Base-by-base conservation (phyloP, 1,140 invertebrate genomes). In the Metopolophium dirhodum region DNA sequence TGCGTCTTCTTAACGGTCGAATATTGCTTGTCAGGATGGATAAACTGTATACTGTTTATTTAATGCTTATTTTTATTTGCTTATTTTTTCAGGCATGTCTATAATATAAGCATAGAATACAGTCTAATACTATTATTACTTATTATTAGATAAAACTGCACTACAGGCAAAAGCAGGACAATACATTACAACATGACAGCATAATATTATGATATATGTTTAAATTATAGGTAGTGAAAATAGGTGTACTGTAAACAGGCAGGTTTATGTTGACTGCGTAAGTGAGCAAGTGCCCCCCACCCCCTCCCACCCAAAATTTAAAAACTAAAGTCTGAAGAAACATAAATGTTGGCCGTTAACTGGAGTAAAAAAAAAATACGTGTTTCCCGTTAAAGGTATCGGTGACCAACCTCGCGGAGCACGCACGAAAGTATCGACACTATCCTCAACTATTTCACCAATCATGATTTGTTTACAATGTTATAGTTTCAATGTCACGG, bases 121-220 rank as follows among this genome's bases (percentile, higher is more conserved):
- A 89, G 49, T n/a, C 35, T 89, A 77, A 77, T 18, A 89, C n/a
- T 54, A 22, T 37, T 54, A 51, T 35, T 57, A 23, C 35, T 45
- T 45, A 68, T 77, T 77, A 77, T 49, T 87, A 57, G 35, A 89
- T 89, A 57, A 77, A 89, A 89, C 35, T 54, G 37, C 54, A 89
- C 88, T 89, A 89, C 51, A 89, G 88, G 88, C 88, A 89, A 89
- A 89, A 89, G 88, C 88, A 89, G 35, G 51, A 89, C 87, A 54
- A 89, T 89, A 54, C 86, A 88, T 51, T 35, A 88, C 9, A 89
- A 57, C 88, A 89, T 41, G 35, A 26, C 49, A 77, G 18, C 26
- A 30, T 37, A 51, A n/a, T 23, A 89, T 54, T 23, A 89, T 54
- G 22, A 35, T 35, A 54, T 37, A n/a, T 87, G 26, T 86, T 86